These are phyloP conservation scores for Eurosta solidaginis DNA, from an alignment of 1,140 invertebrate species.

Conservation along the genomic window DNA sequence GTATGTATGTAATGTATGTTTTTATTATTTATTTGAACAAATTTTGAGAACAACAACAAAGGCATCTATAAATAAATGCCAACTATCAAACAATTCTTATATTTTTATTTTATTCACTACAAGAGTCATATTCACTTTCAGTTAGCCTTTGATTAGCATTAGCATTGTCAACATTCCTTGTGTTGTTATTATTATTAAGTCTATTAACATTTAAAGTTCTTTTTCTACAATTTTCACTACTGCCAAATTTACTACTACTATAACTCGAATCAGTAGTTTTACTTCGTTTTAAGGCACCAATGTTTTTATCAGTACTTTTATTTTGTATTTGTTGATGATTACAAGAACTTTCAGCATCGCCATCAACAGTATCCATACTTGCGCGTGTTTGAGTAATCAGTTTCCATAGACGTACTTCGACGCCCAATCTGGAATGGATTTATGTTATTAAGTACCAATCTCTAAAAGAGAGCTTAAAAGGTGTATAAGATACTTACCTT, in stretches of 20 bases:
- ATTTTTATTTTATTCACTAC: conserved; percentile 47
- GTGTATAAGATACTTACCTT: no score
- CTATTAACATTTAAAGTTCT: conserved; percentile 33
- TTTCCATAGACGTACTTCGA: conserved; percentile 56
- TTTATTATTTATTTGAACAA: conserved; percentile 50
- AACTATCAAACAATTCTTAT: background rate
- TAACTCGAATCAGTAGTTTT: background rate
- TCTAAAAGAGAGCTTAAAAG: background rate
- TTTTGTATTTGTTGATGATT: conserved; percentile 19
- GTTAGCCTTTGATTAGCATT: conserved; percentile 44
- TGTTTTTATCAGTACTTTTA: background rate
- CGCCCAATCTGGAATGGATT: conserved; percentile 44
- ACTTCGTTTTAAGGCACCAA: conserved; percentile 26
- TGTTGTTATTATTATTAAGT: conserved; percentile 34
- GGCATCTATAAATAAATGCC: background rate
- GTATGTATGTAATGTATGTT: background rate
- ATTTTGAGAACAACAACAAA: conserved; percentile 39
- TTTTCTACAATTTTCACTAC: background rate
- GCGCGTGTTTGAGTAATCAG: conserved; percentile 52
- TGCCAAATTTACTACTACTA: conserved; percentile 42
- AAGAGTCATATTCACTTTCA: conserved; percentile 58
- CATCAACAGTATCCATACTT: conserved; percentile 29
- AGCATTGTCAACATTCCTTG: conserved; percentile 32
- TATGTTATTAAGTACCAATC: background rate
- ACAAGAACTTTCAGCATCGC: conserved; percentile 33